phyloP scores from a whole-genome alignment of 2,113 vertebrate genomes.

The Meleagris gallopavo region DNA sequence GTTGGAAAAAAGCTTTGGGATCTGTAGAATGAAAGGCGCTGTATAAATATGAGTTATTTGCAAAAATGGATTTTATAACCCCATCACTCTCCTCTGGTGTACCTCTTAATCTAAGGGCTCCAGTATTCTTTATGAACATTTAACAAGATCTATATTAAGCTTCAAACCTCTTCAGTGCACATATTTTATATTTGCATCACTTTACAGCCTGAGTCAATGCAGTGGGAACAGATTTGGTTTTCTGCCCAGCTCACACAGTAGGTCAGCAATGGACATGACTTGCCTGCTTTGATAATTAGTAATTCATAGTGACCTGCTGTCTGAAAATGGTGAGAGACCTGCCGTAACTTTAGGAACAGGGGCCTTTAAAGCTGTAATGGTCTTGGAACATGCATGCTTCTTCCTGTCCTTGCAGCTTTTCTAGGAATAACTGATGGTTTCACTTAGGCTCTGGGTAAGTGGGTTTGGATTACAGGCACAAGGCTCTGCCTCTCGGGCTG shows the following conservation, averaged over 20 bases:
- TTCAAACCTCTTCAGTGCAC: conserved; percentile 27
- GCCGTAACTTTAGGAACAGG: background rate
- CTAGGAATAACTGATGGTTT: background rate
- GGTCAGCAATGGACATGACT: background rate
- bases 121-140: conserved; percentile 28
- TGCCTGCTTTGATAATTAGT: conserved; percentile 19
- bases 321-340: background rate
- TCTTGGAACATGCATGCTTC: background rate
- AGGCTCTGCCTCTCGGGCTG: background rate
- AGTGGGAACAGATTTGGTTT: background rate
- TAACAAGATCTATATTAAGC: conserved; percentile 52
- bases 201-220: background rate
- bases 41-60: conserved; percentile 62
- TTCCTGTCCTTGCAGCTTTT: conserved; percentile 14
- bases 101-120: conserved; percentile 57
- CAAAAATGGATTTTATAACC: conserved; percentile 52
- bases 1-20: conserved; percentile 3
- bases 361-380: background rate
- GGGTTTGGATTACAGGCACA: background rate
- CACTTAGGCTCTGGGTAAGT: background rate
- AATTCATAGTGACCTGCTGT: background rate
- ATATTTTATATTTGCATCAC: background rate
- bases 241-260: conserved; percentile 14
- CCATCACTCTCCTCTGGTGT: conserved; percentile 40
- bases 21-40: conserved; percentile 59